Percentiles rank a stretch among this genome's conserved stretches.
Conservation (phyloP, 2,888 invertebrate genomes). For the Arge pagana region DNA sequence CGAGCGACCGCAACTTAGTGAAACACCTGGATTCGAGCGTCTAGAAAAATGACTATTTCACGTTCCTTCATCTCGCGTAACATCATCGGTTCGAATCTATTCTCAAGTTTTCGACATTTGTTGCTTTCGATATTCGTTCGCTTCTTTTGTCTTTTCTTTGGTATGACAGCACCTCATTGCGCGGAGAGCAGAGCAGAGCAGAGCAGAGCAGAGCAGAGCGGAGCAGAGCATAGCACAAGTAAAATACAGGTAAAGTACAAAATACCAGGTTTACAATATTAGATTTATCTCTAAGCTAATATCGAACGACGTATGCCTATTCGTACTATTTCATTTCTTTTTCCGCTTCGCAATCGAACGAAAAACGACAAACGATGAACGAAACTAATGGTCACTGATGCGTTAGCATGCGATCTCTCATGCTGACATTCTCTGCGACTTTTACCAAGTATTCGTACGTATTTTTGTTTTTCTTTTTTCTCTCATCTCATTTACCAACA, state of each 20-base stretch:
- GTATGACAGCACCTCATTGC: slow-evolving; percentile 60
- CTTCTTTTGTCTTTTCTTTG: slow-evolving; percentile 38
- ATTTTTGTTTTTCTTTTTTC: not conserved
- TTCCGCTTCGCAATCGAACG: slow-evolving; percentile 1
- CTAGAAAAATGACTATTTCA: too few species aligned
- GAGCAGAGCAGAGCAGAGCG: slow-evolving; percentile 53
- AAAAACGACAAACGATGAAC: too few species aligned
- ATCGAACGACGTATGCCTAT: slow-evolving; percentile 18
- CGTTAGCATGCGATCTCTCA: slow-evolving; percentile 18
- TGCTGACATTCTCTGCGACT: slow-evolving; percentile 18
- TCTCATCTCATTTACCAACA: too few species aligned
- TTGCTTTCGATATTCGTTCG: too few species aligned
- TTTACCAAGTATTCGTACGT: slow-evolving; percentile 8
- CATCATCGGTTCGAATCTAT: too few species aligned
- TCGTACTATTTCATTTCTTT: slow-evolving; percentile 1
- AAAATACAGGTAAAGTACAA: slow-evolving; percentile 21
- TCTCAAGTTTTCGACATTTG: too few species aligned
- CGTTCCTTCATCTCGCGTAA: too few species aligned
- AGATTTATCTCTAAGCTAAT: slow-evolving; percentile 16
- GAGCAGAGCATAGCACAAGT: slow-evolving; percentile 54
- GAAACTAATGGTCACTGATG: slow-evolving; percentile 10
- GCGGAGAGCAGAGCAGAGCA: slow-evolving; percentile 53
- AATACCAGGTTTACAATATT: slow-evolving; percentile 21
- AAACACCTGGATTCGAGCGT: slow-evolving; percentile 21
- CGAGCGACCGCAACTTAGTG: slow-evolving; percentile 14